These are phyloP conservation scores for Pollenia angustigena DNA, from an alignment of 2,888 invertebrate genomes.

Conservation along the genomic window DNA sequence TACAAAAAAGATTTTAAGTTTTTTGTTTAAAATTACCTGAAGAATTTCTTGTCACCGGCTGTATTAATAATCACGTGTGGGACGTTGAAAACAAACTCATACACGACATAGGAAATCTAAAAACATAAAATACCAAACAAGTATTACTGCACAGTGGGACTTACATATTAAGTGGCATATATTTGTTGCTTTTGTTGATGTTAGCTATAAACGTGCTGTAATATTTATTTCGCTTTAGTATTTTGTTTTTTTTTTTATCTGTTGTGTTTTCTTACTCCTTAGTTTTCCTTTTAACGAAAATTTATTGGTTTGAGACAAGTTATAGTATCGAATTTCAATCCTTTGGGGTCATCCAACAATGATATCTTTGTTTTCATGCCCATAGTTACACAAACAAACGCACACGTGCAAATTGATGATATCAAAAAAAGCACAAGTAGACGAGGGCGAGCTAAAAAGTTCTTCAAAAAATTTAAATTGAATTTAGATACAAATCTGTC, in stretches of 20 bases:
- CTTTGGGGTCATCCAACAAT: constrained; percentile 71
- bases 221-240: background rate
- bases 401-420: constrained; percentile 11
- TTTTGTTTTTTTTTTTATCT: constrained; percentile 8
- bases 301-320: constrained; percentile 71
- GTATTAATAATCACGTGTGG: background rate
- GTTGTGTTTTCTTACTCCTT: constrained; percentile 56
- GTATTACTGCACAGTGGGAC: constrained; percentile 47
- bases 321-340: constrained; percentile 74
- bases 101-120: constrained; percentile 21
- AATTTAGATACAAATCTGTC: too few species aligned
- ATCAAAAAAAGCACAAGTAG: background rate
- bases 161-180: constrained; percentile 2
- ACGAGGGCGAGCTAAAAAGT: background rate
- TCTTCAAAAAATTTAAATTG: background rate
- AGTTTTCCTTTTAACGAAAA: constrained; percentile 60
- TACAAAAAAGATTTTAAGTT: too few species aligned
- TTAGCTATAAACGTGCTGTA: constrained; percentile 21
- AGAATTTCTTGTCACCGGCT: background rate
- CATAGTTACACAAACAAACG: constrained; percentile 13
- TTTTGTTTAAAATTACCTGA: too few species aligned
- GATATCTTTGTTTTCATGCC: constrained; percentile 48
- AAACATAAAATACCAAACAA: constrained; percentile 43
- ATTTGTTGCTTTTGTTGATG: background rate
- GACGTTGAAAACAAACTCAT: background rate